Conservation (phyloP, 2,888 invertebrate species). For the Euplexia lucipara region DNA sequence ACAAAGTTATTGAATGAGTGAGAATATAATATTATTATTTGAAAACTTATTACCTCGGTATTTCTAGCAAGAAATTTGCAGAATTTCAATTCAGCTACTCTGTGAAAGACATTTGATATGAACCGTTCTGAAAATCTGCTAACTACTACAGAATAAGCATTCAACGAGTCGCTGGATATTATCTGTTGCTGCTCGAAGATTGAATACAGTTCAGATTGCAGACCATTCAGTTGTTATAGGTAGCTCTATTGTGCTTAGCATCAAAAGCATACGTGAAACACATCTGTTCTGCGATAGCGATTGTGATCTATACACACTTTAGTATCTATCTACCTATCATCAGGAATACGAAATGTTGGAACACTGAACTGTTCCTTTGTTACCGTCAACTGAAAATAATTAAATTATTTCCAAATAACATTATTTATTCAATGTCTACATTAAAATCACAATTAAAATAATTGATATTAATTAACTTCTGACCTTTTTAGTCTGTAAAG, state of each 20-base stretch:
- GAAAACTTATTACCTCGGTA: too few relatives aligned
- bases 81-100: background rate
- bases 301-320: background rate
- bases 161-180: background rate
- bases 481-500: conserved; percentile 20
- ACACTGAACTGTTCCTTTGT: background rate
- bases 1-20: background rate
- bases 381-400: background rate
- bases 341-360: background rate
- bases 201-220: background rate
- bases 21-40: background rate
- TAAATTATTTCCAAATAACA: conserved; percentile 1
- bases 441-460: conserved; percentile 14
- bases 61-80: background rate
- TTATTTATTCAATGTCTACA: background rate
- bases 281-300: background rate
- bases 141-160: background rate
- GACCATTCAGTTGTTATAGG: background rate
- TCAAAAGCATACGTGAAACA: background rate
- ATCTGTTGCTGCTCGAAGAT: background rate
- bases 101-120: background rate
- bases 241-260: background rate
- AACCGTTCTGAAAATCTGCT: background rate
- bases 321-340: background rate
- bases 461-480: conserved; percentile 13